These are phyloP conservation scores for Cordilura impudica DNA, from an alignment of 2,888 invertebrate species.

Conservation along the genomic window DNA sequence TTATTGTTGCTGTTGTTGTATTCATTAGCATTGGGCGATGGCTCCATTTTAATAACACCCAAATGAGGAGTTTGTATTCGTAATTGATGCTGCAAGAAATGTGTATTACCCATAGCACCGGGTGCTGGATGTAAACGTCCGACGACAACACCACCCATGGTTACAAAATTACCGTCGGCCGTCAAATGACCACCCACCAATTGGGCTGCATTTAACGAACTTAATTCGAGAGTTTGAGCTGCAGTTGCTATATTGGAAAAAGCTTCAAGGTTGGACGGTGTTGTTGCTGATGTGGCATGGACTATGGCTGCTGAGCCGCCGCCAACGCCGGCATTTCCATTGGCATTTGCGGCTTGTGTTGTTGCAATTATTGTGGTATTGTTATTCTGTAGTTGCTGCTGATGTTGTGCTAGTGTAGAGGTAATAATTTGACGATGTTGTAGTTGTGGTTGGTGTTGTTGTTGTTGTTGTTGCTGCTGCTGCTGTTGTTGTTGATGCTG, in stretches of 20 bases:
- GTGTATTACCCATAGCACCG: slow-evolving; percentile 56
- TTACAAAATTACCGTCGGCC: slow-evolving; percentile 74
- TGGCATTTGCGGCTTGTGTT: slow-evolving; percentile 46
- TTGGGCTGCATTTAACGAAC: slow-evolving; percentile 67
- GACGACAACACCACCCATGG: slow-evolving; percentile 75
- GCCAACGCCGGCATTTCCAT: too few species aligned
- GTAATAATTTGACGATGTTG: slow-evolving; percentile 65
- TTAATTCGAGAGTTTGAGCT: slow-evolving; percentile 63
- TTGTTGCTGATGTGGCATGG: slow-evolving; percentile 60
- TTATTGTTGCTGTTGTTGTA: slow-evolving; percentile 38
- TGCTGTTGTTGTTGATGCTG: slow-evolving; percentile 64
- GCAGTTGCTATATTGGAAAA: slow-evolving; percentile 61
- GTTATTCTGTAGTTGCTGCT: slow-evolving; percentile 67
- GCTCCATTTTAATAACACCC: slow-evolving; percentile 73
- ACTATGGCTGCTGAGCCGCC: slow-evolving; percentile 63
- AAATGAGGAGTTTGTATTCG: slow-evolving; percentile 69
- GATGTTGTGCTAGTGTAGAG: slow-evolving; percentile 64
- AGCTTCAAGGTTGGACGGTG: slow-evolving; percentile 63
- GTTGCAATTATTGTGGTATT: slow-evolving; percentile 64
- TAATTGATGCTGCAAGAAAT: slow-evolving; percentile 62
- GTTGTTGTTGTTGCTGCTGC: slow-evolving; percentile 58
- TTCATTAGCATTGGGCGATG: slow-evolving; percentile 63
- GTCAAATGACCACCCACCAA: slow-evolving; percentile 73
- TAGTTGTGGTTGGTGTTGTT: slow-evolving; percentile 56
- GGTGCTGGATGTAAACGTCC: slow-evolving; percentile 69